Evolutionary conservation across 2,888 invertebrate genomes (phyloP).

Genomic region (Auanema sp.): DNA sequence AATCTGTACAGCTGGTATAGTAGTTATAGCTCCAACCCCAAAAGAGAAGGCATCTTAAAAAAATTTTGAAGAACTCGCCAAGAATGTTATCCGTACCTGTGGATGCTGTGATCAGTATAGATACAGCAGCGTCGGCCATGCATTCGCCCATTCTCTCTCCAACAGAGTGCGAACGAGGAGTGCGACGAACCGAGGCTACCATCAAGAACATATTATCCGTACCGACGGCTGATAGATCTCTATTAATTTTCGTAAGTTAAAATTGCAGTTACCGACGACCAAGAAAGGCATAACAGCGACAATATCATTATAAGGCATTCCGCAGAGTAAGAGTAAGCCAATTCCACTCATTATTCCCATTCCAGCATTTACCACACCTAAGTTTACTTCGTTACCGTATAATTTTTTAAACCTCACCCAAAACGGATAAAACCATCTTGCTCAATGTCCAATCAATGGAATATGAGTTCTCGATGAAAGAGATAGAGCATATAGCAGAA

Average conservation of each 20-base stretch:
- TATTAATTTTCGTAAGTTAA: background rate
- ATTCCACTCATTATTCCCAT: slow-evolving; percentile 89
- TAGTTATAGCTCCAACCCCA: slow-evolving; percentile 75
- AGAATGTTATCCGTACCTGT: slow-evolving; percentile 16
- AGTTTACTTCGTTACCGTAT: background rate
- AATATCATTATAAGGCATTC: slow-evolving; percentile 88
- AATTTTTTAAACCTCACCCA: slow-evolving; percentile 67
- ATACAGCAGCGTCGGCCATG: slow-evolving; percentile 89
- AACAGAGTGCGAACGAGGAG: slow-evolving; percentile 72
- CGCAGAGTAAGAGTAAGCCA: slow-evolving; percentile 84
- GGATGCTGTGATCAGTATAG: slow-evolving; percentile 80
- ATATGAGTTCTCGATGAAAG: slow-evolving; percentile 85
- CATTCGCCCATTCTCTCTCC: slow-evolving; percentile 70
- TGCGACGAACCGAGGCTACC: slow-evolving; percentile 89
- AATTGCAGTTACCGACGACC: slow-evolving; percentile 77
- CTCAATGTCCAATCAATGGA: slow-evolving; percentile 68
- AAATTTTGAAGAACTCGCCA: background rate
- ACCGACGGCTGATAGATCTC: slow-evolving; percentile 77
- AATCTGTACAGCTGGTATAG: slow-evolving; percentile 89
- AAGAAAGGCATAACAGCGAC: slow-evolving; percentile 91
- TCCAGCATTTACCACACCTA: slow-evolving; percentile 81
- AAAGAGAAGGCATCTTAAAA: slow-evolving; percentile 60
- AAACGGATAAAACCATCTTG: slow-evolving; percentile 85
- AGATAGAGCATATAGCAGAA: slow-evolving; percentile 65
- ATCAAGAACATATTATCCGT: slow-evolving; percentile 94